These are phyloP conservation scores for Atherix ibis DNA, from an alignment of 2,888 invertebrate genomes.

Conservation along the genomic window DNA sequence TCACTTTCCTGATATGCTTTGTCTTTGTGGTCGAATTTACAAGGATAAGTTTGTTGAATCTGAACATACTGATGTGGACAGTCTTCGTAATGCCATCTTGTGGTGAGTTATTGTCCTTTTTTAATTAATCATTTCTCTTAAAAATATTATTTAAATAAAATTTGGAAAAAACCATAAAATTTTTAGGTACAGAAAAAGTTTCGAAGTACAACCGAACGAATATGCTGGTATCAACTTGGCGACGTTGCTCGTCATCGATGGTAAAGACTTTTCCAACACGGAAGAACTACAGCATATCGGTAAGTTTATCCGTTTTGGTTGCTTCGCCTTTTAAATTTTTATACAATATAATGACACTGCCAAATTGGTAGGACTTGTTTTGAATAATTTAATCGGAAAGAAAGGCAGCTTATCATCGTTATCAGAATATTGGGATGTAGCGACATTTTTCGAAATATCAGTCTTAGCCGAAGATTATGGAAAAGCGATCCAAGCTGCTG, in stretches of 20 bases:
- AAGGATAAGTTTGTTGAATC: constrained; percentile 96
- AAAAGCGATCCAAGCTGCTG: constrained; percentile 93
- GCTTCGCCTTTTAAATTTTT: constrained; percentile 1
- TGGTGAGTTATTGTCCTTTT: constrained; percentile 45
- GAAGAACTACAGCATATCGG: constrained; percentile 84
- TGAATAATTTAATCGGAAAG: constrained; percentile 94
- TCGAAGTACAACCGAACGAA: constrained; percentile 96
- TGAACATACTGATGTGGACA: constrained; percentile 72
- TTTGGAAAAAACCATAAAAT: too few species aligned
- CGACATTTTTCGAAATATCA: constrained; percentile 96
- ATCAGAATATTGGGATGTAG: constrained; percentile 98
- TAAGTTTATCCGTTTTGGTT: constrained; percentile 23
- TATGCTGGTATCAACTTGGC: constrained; percentile 98
- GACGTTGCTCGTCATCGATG: constrained; percentile 88
- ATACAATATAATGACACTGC: too few species aligned
- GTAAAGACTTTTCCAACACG: constrained; percentile 85
- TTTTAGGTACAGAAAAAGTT: constrained; percentile 71
- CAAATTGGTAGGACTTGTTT: constrained; percentile 80
- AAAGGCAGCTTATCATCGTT: constrained; percentile 88
- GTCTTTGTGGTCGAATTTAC: constrained; percentile 93
- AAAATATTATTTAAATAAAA: too few species aligned
- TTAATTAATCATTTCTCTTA: not conserved
- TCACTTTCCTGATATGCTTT: constrained; percentile 92
- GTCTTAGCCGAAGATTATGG: constrained; percentile 93
- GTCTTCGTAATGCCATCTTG: constrained; percentile 80